These are phyloP conservation scores for Cercocebus atys DNA, from an alignment of 2,113 vertebrate genomes.

Conservation along the genomic window DNA sequence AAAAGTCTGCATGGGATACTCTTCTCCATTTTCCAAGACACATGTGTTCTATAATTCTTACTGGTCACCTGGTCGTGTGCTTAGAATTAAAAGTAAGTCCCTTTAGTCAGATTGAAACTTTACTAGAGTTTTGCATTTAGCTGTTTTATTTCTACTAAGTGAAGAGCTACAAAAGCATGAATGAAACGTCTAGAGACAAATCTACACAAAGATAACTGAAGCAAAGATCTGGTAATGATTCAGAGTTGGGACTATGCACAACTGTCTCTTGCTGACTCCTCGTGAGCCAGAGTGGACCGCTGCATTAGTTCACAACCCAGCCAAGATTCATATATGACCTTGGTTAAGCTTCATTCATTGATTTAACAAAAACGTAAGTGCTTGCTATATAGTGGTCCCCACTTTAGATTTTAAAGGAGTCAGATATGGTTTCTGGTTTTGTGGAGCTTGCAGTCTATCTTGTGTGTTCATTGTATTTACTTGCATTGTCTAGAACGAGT, in stretches of 20 bases:
- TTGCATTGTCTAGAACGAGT: not conserved
- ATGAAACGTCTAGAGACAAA: not conserved
- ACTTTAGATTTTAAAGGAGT: not conserved
- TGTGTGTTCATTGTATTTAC: not conserved
- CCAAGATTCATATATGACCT: not conserved
- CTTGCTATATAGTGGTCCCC: not conserved
- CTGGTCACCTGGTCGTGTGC: not conserved
- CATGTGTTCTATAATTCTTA: not conserved
- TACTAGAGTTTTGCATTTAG: not conserved
- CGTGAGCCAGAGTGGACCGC: not conserved
- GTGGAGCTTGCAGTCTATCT: not conserved
- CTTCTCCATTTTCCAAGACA: not conserved
- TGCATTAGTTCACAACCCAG: not conserved
- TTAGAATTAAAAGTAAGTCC: constrained; percentile 30
- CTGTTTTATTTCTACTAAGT: not conserved
- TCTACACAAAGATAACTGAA: not conserved
- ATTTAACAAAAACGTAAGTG: not conserved
- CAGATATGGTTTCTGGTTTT: not conserved
- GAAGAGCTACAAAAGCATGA: not conserved
- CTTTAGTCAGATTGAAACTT: not conserved
- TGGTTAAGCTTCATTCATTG: not conserved
- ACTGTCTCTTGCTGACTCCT: not conserved
- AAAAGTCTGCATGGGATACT: not conserved
- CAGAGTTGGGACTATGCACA: not conserved
- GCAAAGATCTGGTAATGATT: not conserved